phyloP scores from a whole-genome alignment of 2,888 invertebrate genomes.

The Leptinotarsa peninsularis region DNA sequence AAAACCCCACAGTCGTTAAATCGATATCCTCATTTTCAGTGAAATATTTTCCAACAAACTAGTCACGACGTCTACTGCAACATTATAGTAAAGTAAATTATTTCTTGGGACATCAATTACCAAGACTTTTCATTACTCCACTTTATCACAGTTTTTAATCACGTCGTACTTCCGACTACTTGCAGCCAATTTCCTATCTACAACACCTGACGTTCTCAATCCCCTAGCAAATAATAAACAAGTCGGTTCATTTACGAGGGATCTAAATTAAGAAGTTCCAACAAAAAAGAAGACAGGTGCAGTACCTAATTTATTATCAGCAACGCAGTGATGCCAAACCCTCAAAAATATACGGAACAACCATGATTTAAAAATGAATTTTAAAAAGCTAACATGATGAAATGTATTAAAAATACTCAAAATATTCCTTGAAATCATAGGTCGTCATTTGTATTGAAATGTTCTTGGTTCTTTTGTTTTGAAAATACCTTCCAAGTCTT shows the following conservation, averaged over 20 bases:
- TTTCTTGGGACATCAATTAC: background rate
- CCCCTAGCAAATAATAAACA: slow-evolving; percentile 7
- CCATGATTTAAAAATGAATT: no score
- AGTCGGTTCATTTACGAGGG: slow-evolving; percentile 4
- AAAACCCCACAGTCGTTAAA: no score
- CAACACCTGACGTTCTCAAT: slow-evolving; percentile 10
- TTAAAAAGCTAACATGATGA: no score
- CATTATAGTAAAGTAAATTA: background rate
- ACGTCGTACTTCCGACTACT: background rate
- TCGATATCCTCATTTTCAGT: no score
- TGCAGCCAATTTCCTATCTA: background rate
- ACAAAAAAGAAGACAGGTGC: slow-evolving; percentile 1
- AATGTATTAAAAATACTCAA: no score
- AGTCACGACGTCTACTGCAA: background rate
- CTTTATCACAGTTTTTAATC: background rate
- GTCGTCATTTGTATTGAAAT: no score
- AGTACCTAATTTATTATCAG: slow-evolving; percentile 7
- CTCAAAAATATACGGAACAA: background rate
- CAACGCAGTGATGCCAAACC: background rate
- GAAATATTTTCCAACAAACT: background rate
- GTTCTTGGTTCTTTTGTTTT: no score
- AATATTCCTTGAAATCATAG: no score
- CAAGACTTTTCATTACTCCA: background rate
- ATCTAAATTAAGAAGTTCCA: slow-evolving; percentile 16
- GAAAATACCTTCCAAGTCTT: no score